A percentile compares a stretch with the other conserved stretches of the same genome.
These are phyloP conservation scores for Lasioglossum vierecki DNA, from an alignment of 2,888 invertebrate species.

Conservation along the genomic window DNA sequence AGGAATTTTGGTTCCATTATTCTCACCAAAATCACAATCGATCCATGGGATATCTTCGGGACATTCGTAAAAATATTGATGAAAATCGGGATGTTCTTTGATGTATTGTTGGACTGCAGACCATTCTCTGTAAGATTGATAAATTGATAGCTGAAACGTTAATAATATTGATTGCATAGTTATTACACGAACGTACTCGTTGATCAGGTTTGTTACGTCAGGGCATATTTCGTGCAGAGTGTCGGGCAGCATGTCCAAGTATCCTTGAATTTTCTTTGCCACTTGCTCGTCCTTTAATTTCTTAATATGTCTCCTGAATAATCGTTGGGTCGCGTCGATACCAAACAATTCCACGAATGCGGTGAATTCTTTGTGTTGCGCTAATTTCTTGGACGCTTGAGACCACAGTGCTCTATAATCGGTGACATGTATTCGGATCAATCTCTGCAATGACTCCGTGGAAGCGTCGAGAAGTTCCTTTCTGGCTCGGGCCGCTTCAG, in stretches of 20 bases:
- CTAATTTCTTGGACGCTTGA: slow-evolving; percentile 93
- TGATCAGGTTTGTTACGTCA: slow-evolving; percentile 86
- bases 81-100: slow-evolving; percentile 96
- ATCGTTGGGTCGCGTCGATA: slow-evolving; percentile 91
- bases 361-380: slow-evolving; percentile 94
- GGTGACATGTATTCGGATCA: slow-evolving; percentile 93
- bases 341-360: slow-evolving; percentile 96
- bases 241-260: slow-evolving; percentile 91
- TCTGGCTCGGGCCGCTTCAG: slow-evolving; percentile 93
- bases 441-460: slow-evolving; percentile 94
- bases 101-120: slow-evolving; percentile 93
- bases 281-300: slow-evolving; percentile 93
- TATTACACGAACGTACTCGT: slow-evolving; percentile 76
- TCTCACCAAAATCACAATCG: slow-evolving; percentile 88
- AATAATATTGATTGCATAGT: background rate
- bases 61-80: slow-evolving; percentile 95
- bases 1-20: slow-evolving; percentile 92
- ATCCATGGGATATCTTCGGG: slow-evolving; percentile 92
- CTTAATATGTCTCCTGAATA: slow-evolving; percentile 92
- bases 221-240: slow-evolving; percentile 92
- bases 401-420: slow-evolving; percentile 95
- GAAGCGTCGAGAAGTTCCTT: slow-evolving; percentile 95
- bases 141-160: background rate
- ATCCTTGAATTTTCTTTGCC: slow-evolving; percentile 90
- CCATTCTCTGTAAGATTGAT: slow-evolving; percentile 90